These are phyloP conservation scores for Eulemur rubriventer DNA, from an alignment of 2,797 vertebrate genomes.

Conservation along the genomic window DNA sequence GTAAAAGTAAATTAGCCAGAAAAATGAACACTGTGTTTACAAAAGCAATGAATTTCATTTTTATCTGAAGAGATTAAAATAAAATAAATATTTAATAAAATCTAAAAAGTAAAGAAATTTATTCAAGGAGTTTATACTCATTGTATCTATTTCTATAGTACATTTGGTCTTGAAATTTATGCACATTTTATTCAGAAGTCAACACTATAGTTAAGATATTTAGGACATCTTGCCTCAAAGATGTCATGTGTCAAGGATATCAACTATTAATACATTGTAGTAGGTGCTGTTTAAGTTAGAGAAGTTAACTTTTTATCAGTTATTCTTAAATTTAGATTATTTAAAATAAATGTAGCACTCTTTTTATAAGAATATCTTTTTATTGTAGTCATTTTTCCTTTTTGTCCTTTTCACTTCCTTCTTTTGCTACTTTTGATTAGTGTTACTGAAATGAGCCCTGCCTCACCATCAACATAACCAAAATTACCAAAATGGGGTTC, in stretches of 20 bases:
- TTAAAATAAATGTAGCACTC: neutral
- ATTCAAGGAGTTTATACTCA: slow-evolving; percentile 47
- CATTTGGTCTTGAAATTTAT: slow-evolving; percentile 34
- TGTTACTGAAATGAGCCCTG: neutral
- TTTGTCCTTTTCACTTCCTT: neutral
- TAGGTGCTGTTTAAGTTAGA: neutral
- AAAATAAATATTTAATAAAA: neutral
- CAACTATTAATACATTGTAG: neutral
- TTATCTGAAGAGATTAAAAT: neutral
- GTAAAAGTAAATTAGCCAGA: slow-evolving; percentile 28
- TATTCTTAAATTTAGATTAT: neutral
- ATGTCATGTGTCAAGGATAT: slow-evolving; percentile 10
- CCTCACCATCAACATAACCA: neutral
- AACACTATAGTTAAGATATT: neutral
- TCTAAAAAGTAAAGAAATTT: slow-evolving; percentile 46
- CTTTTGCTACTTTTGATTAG: neutral
- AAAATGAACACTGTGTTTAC: slow-evolving; percentile 55
- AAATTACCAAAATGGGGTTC: neutral
- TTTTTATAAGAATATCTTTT: neutral
- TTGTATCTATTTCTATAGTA: slow-evolving; percentile 39
- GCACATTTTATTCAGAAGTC: slow-evolving; percentile 44
- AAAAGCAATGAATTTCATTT: slow-evolving; percentile 39
- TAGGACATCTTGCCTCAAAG: neutral
- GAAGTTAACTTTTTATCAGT: fast-evolving
- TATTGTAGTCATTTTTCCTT: neutral